phyloP scores from a whole-genome alignment of 2,888 invertebrate genomes.

The Campoletis raptor region DNA sequence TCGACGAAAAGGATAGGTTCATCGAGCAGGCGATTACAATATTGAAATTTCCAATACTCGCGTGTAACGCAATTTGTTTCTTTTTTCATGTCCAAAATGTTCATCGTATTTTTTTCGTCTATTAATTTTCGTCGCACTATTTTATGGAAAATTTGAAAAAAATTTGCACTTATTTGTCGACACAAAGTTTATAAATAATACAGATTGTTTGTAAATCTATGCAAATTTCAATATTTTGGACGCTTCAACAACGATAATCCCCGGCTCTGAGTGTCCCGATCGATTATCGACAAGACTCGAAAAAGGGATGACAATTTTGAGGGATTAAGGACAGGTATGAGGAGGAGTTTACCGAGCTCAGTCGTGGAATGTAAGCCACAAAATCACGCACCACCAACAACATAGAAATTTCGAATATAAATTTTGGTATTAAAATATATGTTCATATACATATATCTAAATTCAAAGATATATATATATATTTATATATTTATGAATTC shows the following conservation, averaged over 20 bases:
- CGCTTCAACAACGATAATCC: not conserved
- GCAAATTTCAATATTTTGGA: slow-evolving; percentile 4
- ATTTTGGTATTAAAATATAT: slow-evolving; percentile 84
- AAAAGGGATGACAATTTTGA: not conserved
- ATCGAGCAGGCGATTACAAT: slow-evolving; percentile 50
- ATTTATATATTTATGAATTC: slow-evolving; percentile 76
- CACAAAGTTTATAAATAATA: not conserved
- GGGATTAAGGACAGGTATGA: not conserved
- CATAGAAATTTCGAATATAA: slow-evolving; percentile 84
- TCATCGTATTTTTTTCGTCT: not conserved
- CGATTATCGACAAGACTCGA: slow-evolving; percentile 19
- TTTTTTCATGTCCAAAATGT: not conserved
- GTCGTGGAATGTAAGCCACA: slow-evolving; percentile 84
- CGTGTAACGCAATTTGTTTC: not conserved
- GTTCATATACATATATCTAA: slow-evolving; percentile 76
- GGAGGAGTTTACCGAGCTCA: slow-evolving; percentile 63
- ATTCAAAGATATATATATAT: slow-evolving; percentile 81
- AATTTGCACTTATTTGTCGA: not conserved
- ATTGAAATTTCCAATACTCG: not conserved
- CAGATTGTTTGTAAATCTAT: not conserved
- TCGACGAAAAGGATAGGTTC: slow-evolving; percentile 39
- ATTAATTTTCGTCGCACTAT: not conserved
- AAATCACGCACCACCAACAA: slow-evolving; percentile 81
- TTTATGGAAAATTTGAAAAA: not conserved
- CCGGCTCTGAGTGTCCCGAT: slow-evolving; percentile 38